Evolutionary conservation across 1,140 invertebrate species (phyloP).

Genomic region (Centruroides sculpturatus): DNA sequence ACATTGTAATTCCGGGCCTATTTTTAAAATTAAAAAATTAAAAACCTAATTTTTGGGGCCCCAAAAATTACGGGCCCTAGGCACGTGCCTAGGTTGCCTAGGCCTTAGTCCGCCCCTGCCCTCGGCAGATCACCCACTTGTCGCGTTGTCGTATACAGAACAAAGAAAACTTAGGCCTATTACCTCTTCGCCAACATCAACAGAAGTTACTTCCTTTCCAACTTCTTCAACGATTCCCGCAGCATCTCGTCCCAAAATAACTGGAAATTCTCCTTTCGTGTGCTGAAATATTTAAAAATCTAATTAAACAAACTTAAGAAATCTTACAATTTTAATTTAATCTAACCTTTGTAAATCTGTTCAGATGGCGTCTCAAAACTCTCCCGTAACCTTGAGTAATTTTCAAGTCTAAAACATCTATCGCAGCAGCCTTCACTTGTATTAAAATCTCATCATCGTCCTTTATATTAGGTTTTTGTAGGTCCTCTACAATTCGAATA

Average conservation of each 20-base stretch:
- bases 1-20: no score
- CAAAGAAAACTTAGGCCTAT: constrained; percentile 30
- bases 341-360: neutral
- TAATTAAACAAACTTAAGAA: neutral
- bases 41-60: no score
- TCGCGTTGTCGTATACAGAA: neutral
- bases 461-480: constrained; percentile 2
- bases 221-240: constrained; percentile 48
- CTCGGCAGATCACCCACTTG: no score
- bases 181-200: constrained; percentile 47
- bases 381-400: constrained; percentile 46
- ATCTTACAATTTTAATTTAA: constrained; percentile 30
- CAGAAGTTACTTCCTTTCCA: constrained; percentile 39
- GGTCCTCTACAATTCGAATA: neutral
- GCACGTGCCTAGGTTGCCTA: no score
- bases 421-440: constrained; percentile 45
- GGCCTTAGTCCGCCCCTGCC: no score
- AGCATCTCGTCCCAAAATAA: constrained; percentile 51
- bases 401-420: constrained; percentile 46
- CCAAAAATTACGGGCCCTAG: no score
- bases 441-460: constrained; percentile 41
- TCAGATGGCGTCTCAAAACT: constrained; percentile 29
- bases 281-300: constrained; percentile 26
- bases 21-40: no score
- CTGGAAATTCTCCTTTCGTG: constrained; percentile 37